These are phyloP conservation scores for Drosophila pseudotalamancana DNA, from an alignment of 2,888 invertebrate species.

Conservation along the genomic window DNA sequence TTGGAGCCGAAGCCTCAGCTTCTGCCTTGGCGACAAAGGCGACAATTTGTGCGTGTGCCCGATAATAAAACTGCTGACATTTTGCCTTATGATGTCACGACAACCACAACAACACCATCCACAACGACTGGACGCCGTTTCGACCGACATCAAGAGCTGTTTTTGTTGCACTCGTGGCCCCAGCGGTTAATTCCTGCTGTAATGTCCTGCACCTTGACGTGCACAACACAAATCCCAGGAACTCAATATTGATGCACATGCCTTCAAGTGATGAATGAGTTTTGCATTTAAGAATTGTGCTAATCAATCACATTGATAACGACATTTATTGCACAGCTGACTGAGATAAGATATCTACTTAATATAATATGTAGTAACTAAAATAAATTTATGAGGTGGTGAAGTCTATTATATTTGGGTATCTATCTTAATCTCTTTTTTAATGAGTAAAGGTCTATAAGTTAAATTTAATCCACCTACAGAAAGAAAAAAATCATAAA, in stretches of 20 bases:
- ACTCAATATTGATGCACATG: slow-evolving; percentile 22
- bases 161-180: not conserved
- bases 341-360: slow-evolving; percentile 1
- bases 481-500: no score
- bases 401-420: no score
- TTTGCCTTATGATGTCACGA: slow-evolving; percentile 73
- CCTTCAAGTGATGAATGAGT: slow-evolving; percentile 23
- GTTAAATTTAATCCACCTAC: no score
- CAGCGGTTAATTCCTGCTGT: slow-evolving; percentile 19
- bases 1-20: no score
- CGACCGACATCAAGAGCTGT: no score
- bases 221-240: not conserved
- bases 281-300: slow-evolving; percentile 8
- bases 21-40: slow-evolving; percentile 45
- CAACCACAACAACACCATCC: slow-evolving; percentile 32
- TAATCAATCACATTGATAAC: slow-evolving; percentile 22
- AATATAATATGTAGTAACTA: not conserved
- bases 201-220: slow-evolving; percentile 30
- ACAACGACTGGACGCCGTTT: no score
- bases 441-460: no score
- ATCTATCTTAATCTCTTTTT: no score
- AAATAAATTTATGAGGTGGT: no score
- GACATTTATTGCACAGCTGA: slow-evolving; percentile 7
- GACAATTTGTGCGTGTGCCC: slow-evolving; percentile 60
- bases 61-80: slow-evolving; percentile 76